Base-by-base conservation (phyloP, 2,888 invertebrate species). In the Ophion obscuratus region DNA sequence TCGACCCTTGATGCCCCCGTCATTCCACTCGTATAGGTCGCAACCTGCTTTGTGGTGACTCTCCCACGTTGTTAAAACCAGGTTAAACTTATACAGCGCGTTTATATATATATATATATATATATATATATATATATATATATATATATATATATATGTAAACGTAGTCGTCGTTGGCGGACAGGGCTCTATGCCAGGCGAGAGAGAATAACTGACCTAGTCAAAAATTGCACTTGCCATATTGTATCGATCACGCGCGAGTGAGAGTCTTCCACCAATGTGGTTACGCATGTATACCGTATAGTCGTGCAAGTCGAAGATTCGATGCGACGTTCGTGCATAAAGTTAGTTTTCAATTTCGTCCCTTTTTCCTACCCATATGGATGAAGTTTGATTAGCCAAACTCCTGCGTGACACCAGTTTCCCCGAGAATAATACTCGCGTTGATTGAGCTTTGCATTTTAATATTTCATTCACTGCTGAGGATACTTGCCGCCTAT, bases 171-270 rank as follows among this genome's bases (percentile, higher is more conserved):
- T 47, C 47, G 47, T 47, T 73, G 36, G 59, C 44, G 67, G 44
- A 53, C n/a, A 76, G 57, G 76, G 84, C 84, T 81, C 64, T 67
- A 62, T 86, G 86, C 83, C 83, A 86, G 74, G 74, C 88, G 85
- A 83, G 76, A 64, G 77, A 85, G 84, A 88, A 47, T 47, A 47
- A 90, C 90, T 90, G 88, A 90, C 89, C 90, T 90, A 89, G 85
- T 80, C 89, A 87, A 89, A 81, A 84, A 87, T 64, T 80, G 85
- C 82, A 83, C 53, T 68, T 82, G 71, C 64, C 76, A 76, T 31
- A 5, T 67, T 75, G 75, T 83, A 86, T 86, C 85, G 85, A 85
- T 85, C 83, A 85, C 74, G 70, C 24, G 67, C 14, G 27, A 44
- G 40, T 11, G 20, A 47, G 64, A 71, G 20, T 17, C 61, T 20